These are phyloP conservation scores for Pleuronectes platessa DNA, from an alignment of 2,113 vertebrate genomes.

Conservation along the genomic window DNA sequence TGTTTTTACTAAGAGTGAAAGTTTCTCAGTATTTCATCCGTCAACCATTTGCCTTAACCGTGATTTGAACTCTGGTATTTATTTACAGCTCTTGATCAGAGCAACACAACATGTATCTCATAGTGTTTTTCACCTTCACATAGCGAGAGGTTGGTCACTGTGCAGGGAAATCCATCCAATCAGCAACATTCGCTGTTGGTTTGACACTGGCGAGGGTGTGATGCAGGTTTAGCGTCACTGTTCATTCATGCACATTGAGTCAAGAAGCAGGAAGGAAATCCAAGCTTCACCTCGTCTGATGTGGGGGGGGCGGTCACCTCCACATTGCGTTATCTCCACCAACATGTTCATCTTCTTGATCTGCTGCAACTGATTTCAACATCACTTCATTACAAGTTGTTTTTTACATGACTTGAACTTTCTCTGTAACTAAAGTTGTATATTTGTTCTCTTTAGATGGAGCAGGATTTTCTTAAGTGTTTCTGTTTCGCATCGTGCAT, in stretches of 20 bases:
- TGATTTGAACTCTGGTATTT: constrained; percentile 19
- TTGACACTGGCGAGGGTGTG: neutral
- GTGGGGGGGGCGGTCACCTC: neutral
- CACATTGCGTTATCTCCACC: neutral
- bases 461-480: neutral
- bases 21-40: constrained; percentile 19
- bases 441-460: constrained; percentile 9
- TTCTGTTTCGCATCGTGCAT: constrained; percentile 57
- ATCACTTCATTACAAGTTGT: too few relatives aligned
- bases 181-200: neutral
- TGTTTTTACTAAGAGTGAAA: neutral
- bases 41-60: constrained; percentile 59
- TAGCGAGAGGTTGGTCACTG: neutral
- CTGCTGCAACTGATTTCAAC: neutral
- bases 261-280: too few relatives aligned
- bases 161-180: neutral
- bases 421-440: neutral
- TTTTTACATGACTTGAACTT: neutral
- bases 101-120: constrained; percentile 14
- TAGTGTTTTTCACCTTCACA: neutral
- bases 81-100: constrained; percentile 8
- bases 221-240: neutral
- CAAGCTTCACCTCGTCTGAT: too few relatives aligned
- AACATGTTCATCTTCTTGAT: neutral
- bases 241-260: too few relatives aligned